phyloP scores from a whole-genome alignment of 1,140 invertebrate species.

The Drosophila sproati region DNA sequence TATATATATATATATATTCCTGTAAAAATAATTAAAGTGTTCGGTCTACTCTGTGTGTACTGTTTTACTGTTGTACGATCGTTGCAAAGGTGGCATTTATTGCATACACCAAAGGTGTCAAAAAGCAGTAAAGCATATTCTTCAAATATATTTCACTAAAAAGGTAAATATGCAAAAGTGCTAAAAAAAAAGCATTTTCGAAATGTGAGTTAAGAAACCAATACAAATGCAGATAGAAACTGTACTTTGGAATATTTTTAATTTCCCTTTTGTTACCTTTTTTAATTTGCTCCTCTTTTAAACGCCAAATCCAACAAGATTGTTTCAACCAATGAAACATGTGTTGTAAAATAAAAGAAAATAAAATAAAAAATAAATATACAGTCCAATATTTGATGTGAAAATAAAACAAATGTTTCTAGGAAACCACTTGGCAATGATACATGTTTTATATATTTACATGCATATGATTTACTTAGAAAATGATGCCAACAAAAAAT shows the following conservation, averaged over 20 bases:
- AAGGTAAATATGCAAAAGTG: slow-evolving; percentile 37
- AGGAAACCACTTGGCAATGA: not conserved
- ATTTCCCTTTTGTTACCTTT: slow-evolving; percentile 12
- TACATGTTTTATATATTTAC: slow-evolving; percentile 2
- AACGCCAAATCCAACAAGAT: slow-evolving; percentile 18
- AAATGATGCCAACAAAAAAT: slow-evolving; percentile 29
- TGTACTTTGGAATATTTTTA: not conserved
- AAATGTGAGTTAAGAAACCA: slow-evolving; percentile 10
- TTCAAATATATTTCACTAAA: slow-evolving; percentile 23
- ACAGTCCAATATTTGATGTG: not conserved
- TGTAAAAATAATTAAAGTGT: slow-evolving; percentile 18
- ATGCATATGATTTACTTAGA: slow-evolving; percentile 12
- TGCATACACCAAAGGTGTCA: slow-evolving; percentile 37
- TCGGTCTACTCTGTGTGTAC: slow-evolving; percentile 8
- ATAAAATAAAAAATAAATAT: slow-evolving; percentile 7
- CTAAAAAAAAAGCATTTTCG: slow-evolving; percentile 8
- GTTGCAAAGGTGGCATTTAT: slow-evolving; percentile 41
- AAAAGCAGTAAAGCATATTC: slow-evolving; percentile 7
- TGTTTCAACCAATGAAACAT: slow-evolving; percentile 29
- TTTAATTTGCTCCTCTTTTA: slow-evolving; percentile 12
- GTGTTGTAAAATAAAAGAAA: slow-evolving; percentile 12
- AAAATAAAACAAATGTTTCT: slow-evolving; percentile 8
- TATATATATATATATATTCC: slow-evolving; percentile 7
- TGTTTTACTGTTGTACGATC: slow-evolving; percentile 14
- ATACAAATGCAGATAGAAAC: not conserved